Evolutionary conservation across 2,888 invertebrate species (phyloP).

Genomic region (Caenorhabditis panamensis): DNA sequence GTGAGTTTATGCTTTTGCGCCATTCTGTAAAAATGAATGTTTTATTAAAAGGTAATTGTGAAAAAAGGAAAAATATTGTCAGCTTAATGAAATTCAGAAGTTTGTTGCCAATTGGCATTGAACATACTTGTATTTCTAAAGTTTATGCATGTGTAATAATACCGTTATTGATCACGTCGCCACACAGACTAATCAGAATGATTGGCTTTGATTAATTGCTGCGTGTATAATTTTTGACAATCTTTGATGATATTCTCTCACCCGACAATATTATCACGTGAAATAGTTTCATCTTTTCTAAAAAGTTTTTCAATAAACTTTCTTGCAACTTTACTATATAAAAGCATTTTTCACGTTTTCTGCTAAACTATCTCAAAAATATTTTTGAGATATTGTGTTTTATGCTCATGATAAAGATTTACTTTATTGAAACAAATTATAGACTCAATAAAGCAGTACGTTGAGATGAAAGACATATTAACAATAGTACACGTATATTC

Average conservation of each 20-base stretch:
- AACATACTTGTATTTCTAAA: slow-evolving; percentile 19
- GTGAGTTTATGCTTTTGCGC: slow-evolving; percentile 42
- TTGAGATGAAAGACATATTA: slow-evolving; percentile 20
- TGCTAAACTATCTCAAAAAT: too few species aligned
- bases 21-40: slow-evolving; percentile 24
- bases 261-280: slow-evolving; percentile 25
- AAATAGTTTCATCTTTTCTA: too few species aligned
- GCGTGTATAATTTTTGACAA: slow-evolving; percentile 42
- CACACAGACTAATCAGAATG: slow-evolving; percentile 48
- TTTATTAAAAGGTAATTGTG: neutral
- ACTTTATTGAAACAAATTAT: neutral
- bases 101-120: too few species aligned
- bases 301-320: slow-evolving; percentile 64
- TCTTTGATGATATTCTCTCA: slow-evolving; percentile 20
- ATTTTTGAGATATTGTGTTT: too few species aligned
- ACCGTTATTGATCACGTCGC: slow-evolving; percentile 48
- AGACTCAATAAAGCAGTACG: too few species aligned
- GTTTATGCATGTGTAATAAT: slow-evolving; percentile 33
- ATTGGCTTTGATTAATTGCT: slow-evolving; percentile 41
- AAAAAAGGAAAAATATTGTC: neutral
- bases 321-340: too few species aligned
- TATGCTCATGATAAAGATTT: too few species aligned
- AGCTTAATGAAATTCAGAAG: too few species aligned
- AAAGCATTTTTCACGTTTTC: too few species aligned
- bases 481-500: slow-evolving; percentile 41